Evolutionary conservation across 2,888 invertebrate species (phyloP), one percentile per base, ranked within the genome.

Genomic region (Bombylius major): DNA sequence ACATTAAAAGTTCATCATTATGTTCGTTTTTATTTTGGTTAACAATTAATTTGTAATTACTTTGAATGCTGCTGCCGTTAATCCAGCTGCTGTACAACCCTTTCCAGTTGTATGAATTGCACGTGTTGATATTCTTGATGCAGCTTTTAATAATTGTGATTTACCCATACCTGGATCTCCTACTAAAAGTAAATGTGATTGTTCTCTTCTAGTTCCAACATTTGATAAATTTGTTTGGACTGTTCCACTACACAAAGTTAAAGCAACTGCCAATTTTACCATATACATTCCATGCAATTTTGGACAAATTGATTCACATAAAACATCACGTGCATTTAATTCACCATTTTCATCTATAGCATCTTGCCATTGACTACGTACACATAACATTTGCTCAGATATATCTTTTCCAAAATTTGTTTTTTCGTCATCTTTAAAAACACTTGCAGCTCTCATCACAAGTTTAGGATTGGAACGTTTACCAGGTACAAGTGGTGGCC

Each of bases 111-210:
- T 91, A 62, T 89, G 77, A 9, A 93, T 87, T 0, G 91, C 86
- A 11, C 92, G 78, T 14, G 75, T 71, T 0, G 71, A 73, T 5
- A 76, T 61, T 47, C 56, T 47, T 7, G 56, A 48, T 4, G 84
- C 86, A 59, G 87, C 83, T 61, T 84, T 81, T 34, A 94, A 76
- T 53, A 94, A 75, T 70, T 92, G 89, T 0, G 93, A 92, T 70
- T 93, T 93, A 6, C 90, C 93, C 2, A 92, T 91, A 13, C 93
- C 92, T 68, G 86, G 83, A 77, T 94, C 94, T 5, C 94, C 94
- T 32, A 93, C 87, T 34, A 95, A 70, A 53, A 94, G 75, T 60
- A 94, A 75, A 76, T 95, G 94, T 31, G 89, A 84, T 67, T 93
- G 89, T 4, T 90, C 89, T 59, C 94, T 70, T 65, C 76, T 76